Conservation (phyloP, 2,797 vertebrate species). For the Sphenopsis melanotis region DNA sequence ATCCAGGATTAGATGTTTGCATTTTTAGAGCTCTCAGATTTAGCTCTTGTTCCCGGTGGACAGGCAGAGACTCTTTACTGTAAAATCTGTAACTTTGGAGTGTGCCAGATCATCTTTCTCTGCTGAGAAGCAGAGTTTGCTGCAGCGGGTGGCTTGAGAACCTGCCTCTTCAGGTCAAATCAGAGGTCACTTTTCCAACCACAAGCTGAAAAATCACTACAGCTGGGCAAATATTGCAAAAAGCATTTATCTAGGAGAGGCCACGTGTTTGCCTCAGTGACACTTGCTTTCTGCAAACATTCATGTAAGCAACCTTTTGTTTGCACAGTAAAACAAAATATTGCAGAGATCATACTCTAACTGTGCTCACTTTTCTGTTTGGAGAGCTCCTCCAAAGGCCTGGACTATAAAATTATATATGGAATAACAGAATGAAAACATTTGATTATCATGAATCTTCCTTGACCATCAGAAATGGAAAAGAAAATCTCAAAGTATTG, state of each 20-base stretch:
- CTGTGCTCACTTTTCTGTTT: not conserved
- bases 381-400: not conserved
- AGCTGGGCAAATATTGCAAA: slow-evolving; percentile 61
- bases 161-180: not conserved
- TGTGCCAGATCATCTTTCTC: not conserved
- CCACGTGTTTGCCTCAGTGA: slow-evolving; percentile 25
- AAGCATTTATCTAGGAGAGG: slow-evolving; percentile 27
- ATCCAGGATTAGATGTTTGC: not conserved
- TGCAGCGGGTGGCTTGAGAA: not conserved
- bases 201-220: slow-evolving; percentile 39
- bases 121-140: not conserved
- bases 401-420: not conserved
- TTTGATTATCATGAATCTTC: not conserved
- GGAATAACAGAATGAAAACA: not conserved
- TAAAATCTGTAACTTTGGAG: not conserved
- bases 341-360: not conserved
- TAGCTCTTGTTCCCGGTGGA: not conserved
- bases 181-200: slow-evolving; percentile 19
- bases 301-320: slow-evolving; percentile 8
- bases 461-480: not conserved
- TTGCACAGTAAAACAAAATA: slow-evolving; percentile 16
- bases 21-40: not conserved
- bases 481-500: not conserved
- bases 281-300: slow-evolving; percentile 50
- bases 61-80: not conserved